Percentiles rank a stretch among this genome's conserved stretches.
phyloP scores from a whole-genome alignment of 2,113 vertebrate species.

The Bos javanicus region DNA sequence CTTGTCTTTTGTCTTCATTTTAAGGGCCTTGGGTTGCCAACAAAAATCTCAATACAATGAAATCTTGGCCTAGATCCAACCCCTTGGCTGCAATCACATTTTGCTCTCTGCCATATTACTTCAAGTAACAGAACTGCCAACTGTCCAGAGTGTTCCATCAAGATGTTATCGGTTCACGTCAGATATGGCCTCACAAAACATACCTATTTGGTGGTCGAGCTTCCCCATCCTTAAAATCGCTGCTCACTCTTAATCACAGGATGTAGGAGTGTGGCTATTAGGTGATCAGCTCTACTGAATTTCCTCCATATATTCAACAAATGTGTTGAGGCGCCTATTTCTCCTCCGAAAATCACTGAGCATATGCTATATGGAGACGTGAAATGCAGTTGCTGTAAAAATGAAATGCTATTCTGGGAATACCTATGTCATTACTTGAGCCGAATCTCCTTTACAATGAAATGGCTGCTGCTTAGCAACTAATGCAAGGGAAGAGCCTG shows the following conservation, averaged over 20 bases:
- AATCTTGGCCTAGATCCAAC: background rate
- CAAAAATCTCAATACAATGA: background rate
- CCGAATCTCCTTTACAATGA: slow-evolving; percentile 37
- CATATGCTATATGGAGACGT: background rate
- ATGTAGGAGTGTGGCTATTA: background rate
- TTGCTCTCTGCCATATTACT: background rate
- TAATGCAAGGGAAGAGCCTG: background rate
- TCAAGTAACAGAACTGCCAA: background rate
- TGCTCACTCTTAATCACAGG: background rate
- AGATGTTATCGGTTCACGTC: background rate
- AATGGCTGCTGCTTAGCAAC: slow-evolving; percentile 52
- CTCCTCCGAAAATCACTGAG: background rate
- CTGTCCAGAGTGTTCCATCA: background rate
- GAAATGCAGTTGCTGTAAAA: slow-evolving; percentile 43
- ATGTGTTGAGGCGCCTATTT: background rate
- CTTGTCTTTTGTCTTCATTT: background rate
- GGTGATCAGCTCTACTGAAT: background rate
- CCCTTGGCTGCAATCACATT: background rate
- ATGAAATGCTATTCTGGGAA: slow-evolving; percentile 49
- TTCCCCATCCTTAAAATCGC: background rate
- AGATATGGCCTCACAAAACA: background rate
- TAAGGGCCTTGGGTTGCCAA: slow-evolving; percentile 7
- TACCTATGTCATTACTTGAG: slow-evolving; percentile 41
- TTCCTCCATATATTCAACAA: background rate
- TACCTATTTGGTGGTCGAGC: background rate